Evolutionary conservation across 1,140 invertebrate species (phyloP).

Genomic region (Musca vetustissima): DNA sequence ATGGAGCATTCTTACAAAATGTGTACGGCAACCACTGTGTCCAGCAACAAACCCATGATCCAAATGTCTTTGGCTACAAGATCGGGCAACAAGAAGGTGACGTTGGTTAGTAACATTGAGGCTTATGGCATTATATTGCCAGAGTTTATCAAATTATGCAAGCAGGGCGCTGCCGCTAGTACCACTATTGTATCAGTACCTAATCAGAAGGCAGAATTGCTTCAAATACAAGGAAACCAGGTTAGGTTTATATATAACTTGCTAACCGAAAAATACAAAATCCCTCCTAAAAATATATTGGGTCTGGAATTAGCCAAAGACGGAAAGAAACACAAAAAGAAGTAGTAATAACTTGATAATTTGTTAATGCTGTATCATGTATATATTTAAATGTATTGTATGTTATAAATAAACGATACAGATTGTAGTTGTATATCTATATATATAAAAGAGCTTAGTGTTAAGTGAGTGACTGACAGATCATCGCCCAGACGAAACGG

Average conservation of each 20-base stretch:
- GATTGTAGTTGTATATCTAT: too few species aligned
- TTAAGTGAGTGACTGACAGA: too few species aligned
- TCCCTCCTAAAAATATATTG: constrained; percentile 66
- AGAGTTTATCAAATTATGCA: constrained; percentile 80
- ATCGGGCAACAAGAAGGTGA: constrained; percentile 89
- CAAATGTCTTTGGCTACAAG: constrained; percentile 76
- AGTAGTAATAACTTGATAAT: constrained; percentile 35
- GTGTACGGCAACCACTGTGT: constrained; percentile 59
- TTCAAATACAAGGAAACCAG: constrained; percentile 91
- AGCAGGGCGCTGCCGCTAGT: constrained; percentile 81
- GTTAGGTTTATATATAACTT: constrained; percentile 75
- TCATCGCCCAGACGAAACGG: too few species aligned
- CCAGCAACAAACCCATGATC: constrained; percentile 77
- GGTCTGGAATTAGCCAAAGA: constrained; percentile 69
- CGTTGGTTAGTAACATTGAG: constrained; percentile 84
- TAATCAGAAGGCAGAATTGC: constrained; percentile 74
- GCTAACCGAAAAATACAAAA: constrained; percentile 69
- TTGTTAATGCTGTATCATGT: too few species aligned
- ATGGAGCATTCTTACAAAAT: constrained; percentile 80
- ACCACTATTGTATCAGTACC: constrained; percentile 76
- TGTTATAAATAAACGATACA: too few species aligned
- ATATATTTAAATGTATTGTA: too few species aligned
- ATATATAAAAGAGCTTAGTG: too few species aligned
- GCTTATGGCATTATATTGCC: constrained; percentile 77
- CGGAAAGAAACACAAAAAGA: constrained; percentile 58